These are phyloP conservation scores for Ia io DNA, from an alignment of 2,113 vertebrate species.

Conservation along the genomic window DNA sequence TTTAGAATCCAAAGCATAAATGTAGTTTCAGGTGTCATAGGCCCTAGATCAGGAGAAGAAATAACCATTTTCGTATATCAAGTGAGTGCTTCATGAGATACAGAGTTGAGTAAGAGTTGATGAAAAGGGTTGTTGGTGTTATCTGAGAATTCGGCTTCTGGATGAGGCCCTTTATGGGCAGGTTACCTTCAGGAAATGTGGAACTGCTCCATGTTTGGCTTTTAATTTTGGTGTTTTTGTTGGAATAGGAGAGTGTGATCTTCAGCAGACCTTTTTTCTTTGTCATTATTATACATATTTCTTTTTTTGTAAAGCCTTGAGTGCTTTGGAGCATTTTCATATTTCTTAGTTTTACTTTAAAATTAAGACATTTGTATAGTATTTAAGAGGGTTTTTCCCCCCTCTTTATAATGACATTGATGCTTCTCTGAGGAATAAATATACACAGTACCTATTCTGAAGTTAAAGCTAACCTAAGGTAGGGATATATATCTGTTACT, in stretches of 20 bases:
- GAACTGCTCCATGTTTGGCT: not conserved
- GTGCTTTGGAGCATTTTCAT: not conserved
- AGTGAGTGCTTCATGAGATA: not conserved
- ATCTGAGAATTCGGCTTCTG: not conserved
- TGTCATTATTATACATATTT: not conserved
- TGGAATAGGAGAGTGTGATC: not conserved
- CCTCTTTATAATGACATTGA: not conserved
- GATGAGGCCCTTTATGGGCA: not conserved
- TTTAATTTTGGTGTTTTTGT: not conserved
- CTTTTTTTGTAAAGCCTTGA: not conserved
- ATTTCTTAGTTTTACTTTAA: not conserved
- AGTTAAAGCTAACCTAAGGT: not conserved
- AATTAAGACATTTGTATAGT: not conserved
- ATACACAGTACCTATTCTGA: not conserved
- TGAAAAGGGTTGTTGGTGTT: not conserved
- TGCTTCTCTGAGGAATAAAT: constrained; percentile 36
- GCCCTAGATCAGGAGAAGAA: not conserved
- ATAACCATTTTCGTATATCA: not conserved
- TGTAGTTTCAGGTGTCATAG: not conserved
- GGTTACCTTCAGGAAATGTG: not conserved
- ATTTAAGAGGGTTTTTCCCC: not conserved
- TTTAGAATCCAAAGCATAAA: not conserved
- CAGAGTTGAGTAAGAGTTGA: not conserved
- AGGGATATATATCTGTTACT: not conserved
- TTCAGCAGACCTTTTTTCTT: not conserved